A percentile compares a stretch with the other conserved stretches of the same genome.
These are phyloP conservation scores for Anniella stebbinsi DNA, from an alignment of 2,797 vertebrate species.

Conservation along the genomic window DNA sequence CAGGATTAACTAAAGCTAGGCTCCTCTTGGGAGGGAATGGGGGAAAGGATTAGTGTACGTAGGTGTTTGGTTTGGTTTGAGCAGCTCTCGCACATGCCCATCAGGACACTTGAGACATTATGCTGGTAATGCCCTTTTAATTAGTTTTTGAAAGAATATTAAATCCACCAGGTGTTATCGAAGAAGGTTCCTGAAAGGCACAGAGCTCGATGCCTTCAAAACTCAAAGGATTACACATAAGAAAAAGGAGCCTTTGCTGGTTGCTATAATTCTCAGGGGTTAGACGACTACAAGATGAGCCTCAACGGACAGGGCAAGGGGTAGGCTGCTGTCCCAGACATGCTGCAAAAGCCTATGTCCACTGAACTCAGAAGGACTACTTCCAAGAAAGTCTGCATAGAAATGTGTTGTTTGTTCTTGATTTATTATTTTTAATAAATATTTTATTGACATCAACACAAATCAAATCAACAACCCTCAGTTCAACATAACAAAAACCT, in stretches of 20 bases:
- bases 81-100: neutral
- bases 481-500: neutral
- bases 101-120: neutral
- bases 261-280: neutral
- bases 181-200: neutral
- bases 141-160: conserved; percentile 37
- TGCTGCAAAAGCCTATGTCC: neutral
- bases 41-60: neutral
- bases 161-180: neutral
- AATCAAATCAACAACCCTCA: neutral
- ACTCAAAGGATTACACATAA: neutral
- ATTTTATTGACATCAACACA: neutral
- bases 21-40: neutral
- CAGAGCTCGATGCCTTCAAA: neutral
- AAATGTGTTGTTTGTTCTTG: neutral
- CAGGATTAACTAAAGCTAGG: conserved; percentile 9
- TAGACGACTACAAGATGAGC: neutral
- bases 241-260: neutral
- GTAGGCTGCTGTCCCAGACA: neutral
- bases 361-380: neutral
- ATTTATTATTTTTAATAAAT: neutral
- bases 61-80: neutral
- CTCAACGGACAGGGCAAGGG: neutral
- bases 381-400: neutral
- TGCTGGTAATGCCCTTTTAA: conserved; percentile 34